phyloP scores from a whole-genome alignment of 2,888 invertebrate species.

The Alitta virens region DNA sequence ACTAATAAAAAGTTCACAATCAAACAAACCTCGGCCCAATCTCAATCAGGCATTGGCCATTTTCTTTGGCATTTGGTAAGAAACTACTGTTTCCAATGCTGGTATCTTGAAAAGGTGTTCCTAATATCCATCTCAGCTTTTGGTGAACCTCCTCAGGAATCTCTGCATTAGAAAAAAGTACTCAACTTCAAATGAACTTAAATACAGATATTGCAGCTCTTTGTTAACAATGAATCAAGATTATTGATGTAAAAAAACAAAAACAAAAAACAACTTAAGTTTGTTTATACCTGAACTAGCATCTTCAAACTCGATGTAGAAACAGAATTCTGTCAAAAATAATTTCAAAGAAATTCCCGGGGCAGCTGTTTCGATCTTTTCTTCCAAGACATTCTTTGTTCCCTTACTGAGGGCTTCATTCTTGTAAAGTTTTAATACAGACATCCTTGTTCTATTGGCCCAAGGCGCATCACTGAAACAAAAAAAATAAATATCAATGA shows the following conservation, averaged over 20 bases:
- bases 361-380: no score
- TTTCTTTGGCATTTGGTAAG: slow-evolving; percentile 2
- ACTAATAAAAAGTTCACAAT: no score
- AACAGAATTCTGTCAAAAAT: slow-evolving; percentile 6
- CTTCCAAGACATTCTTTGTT: no score
- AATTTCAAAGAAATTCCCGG: not conserved
- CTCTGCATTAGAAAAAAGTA: no score
- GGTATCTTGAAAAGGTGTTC: slow-evolving; percentile 22
- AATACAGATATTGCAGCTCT: not conserved
- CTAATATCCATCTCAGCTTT: slow-evolving; percentile 22
- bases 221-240: not conserved
- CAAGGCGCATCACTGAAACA: no score
- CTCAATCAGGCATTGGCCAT: slow-evolving; percentile 13
- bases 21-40: slow-evolving; percentile 28
- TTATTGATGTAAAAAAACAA: not conserved
- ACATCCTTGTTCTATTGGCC: no score
- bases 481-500: no score
- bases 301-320: slow-evolving; percentile 1
- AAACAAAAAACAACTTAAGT: no score
- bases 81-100: slow-evolving; percentile 1
- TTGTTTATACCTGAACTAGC: not conserved
- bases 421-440: no score
- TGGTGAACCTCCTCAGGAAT: slow-evolving; percentile 8
- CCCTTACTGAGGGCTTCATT: no score
- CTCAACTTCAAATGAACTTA: not conserved